Evolutionary conservation across 2,888 invertebrate species (phyloP).

Genomic region (Oscheius onirici): DNA sequence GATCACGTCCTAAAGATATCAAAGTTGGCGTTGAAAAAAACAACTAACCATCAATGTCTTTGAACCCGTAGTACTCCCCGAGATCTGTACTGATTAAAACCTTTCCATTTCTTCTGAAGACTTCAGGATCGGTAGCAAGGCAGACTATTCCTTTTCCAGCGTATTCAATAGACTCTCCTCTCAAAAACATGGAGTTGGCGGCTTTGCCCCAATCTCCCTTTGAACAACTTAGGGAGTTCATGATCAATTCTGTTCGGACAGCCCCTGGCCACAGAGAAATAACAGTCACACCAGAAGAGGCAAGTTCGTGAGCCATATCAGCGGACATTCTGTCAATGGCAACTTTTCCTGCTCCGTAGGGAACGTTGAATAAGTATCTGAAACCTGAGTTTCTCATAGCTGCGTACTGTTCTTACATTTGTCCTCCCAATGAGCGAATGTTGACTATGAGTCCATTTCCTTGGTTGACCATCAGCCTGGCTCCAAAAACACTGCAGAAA

Average conservation of each 20-base stretch:
- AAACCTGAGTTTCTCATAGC: no score
- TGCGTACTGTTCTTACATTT: background rate
- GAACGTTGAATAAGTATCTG: slow-evolving; percentile 73
- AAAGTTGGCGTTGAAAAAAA: background rate
- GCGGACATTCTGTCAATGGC: slow-evolving; percentile 74
- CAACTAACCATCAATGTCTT: slow-evolving; percentile 45
- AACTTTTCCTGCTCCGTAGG: slow-evolving; percentile 74
- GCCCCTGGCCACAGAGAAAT: slow-evolving; percentile 74
- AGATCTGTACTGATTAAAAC: slow-evolving; percentile 43
- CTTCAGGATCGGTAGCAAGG: slow-evolving; percentile 34
- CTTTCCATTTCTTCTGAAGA: slow-evolving; percentile 34
- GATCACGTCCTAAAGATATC: slow-evolving; percentile 36
- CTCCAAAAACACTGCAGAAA: slow-evolving; percentile 72
- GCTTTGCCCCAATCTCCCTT: slow-evolving; percentile 45
- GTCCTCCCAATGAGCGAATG: slow-evolving; percentile 43
- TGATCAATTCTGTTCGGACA: slow-evolving; percentile 64
- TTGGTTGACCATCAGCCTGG: slow-evolving; percentile 72
- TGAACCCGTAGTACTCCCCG: slow-evolving; percentile 39
- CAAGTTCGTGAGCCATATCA: slow-evolving; percentile 73
- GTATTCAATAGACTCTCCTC: slow-evolving; percentile 49
- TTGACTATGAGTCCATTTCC: slow-evolving; percentile 43
- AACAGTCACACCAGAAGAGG: slow-evolving; percentile 71
- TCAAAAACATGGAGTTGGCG: slow-evolving; percentile 44
- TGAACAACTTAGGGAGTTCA: slow-evolving; percentile 32
- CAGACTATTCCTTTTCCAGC: slow-evolving; percentile 41